These are phyloP conservation scores for Entelurus aequoreus DNA, from an alignment of 2,113 vertebrate species.

Conservation along the genomic window DNA sequence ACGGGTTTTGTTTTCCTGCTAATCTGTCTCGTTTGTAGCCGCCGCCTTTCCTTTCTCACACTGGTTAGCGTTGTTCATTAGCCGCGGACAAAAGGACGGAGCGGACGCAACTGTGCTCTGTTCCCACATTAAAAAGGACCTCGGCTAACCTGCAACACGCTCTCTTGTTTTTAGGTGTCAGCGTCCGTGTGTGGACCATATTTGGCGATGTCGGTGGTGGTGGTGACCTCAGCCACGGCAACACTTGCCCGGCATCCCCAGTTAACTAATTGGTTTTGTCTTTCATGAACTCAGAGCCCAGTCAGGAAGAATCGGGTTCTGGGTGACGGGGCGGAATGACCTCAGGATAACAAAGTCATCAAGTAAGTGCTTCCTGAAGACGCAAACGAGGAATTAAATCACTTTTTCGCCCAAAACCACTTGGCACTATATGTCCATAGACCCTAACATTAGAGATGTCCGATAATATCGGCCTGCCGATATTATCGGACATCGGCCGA, in stretches of 20 bases:
- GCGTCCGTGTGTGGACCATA: background rate
- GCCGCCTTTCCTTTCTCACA: constrained; percentile 44
- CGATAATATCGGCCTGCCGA: too few relatives aligned
- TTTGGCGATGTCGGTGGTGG: background rate
- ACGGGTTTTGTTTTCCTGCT: constrained; percentile 32
- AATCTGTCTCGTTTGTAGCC: constrained; percentile 40
- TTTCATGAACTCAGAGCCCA: background rate
- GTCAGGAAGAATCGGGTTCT: constrained; percentile 3
- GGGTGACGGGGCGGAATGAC: constrained; percentile 3
- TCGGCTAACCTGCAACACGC: background rate
- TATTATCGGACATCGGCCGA: too few relatives aligned
- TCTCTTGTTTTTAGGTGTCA: background rate
- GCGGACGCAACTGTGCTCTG: constrained; percentile 1
- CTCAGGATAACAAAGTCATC: constrained; percentile 6
- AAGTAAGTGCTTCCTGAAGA: background rate
- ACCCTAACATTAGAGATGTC: too few relatives aligned
- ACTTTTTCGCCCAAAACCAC: background rate
- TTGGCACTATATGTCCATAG: background rate
- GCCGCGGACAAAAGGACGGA: constrained; percentile 35
- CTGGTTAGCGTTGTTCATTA: constrained; percentile 60
- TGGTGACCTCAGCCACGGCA: background rate
- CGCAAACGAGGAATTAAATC: too few relatives aligned
- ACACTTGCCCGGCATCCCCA: too few relatives aligned
- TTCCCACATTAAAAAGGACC: constrained; percentile 17
- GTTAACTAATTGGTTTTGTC: constrained; percentile 8